Base-by-base conservation (phyloP, 2,113 vertebrate genomes). In the Cryptotis parvus region DNA sequence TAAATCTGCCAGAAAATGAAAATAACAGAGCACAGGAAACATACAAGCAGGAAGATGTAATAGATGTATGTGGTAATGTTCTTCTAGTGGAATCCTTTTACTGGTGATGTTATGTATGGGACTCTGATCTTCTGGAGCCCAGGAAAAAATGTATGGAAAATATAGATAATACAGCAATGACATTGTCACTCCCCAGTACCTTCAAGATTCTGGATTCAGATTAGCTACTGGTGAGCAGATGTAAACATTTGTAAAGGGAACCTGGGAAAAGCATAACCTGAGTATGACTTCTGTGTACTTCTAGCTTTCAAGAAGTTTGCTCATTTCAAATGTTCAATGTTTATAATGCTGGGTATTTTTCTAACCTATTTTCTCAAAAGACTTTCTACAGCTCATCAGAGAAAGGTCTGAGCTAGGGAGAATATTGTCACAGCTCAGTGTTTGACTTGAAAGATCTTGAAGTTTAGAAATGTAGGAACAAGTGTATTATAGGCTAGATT, bases 211-310 rank as follows among this genome's bases (percentile, higher is more conserved):
- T 72, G 39, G 33, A 90, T 63, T 43, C 14, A 73, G 80, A 85
- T 94, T 12, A 85, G 37, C 82, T 88, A 69, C 29, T 31, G 31
- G 37, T 55, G 9, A 90, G 20, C 37, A 80, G 39, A 76, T 90
- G 61, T 76, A 63, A 29, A 77, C 49, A 83, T 94, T 49, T 88
- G 55, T 31, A 90, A 94, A 88, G 33, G 63, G n/a, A 82, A 93
- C 45, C 15, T 52, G 11, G 24, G 66, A n/a, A 18, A 87, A 8
- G 33, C 58, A 8, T 35, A 65, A 39, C 16, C 45, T 70, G 65
- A 74, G 83, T 65, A 43, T 90, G 4, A 49, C 26, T 33, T 9
- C 0, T 80, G 18, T 55, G 1, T 68, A 55, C 4, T 1, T 15
- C 9, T 1, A 1, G 45, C n/a, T 68, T 74, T 78, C 3, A 33